Percentiles rank a stretch among this genome's conserved stretches.
These are phyloP conservation scores for Hassar affinis DNA, from an alignment of 2,113 vertebrate species.

Conservation along the genomic window DNA sequence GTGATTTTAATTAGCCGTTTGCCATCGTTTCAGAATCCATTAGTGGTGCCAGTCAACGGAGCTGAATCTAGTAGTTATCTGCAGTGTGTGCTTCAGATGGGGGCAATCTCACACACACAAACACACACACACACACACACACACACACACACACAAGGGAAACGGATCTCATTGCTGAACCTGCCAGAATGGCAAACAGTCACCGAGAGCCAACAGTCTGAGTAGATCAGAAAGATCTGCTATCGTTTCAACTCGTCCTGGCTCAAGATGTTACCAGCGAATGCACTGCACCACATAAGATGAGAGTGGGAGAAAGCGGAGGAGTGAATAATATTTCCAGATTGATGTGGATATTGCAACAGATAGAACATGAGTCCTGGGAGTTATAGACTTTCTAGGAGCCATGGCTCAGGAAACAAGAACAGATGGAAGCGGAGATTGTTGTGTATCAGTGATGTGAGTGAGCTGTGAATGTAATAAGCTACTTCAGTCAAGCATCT, in stretches of 20 bases:
- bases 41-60: slow-evolving; percentile 10
- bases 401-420: slow-evolving; percentile 21
- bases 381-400: slow-evolving; percentile 15
- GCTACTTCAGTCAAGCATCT: slow-evolving; percentile 3
- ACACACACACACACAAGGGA: neutral
- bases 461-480: slow-evolving; percentile 15
- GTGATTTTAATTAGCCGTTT: slow-evolving; percentile 38
- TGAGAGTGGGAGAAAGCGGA: slow-evolving; percentile 1
- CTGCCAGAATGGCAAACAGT: slow-evolving; percentile 24
- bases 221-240: slow-evolving; percentile 21
- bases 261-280: slow-evolving; percentile 13
- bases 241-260: slow-evolving; percentile 19
- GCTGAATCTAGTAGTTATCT: slow-evolving; percentile 36
- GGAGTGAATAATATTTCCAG: slow-evolving; percentile 10
- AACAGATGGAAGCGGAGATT: slow-evolving; percentile 9
- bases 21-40: slow-evolving; percentile 39
- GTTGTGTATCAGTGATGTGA: slow-evolving; percentile 12
- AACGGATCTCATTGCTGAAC: slow-evolving; percentile 11
- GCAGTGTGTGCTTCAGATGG: neutral
- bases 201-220: slow-evolving; percentile 16
- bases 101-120: neutral
- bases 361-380: slow-evolving; percentile 14
- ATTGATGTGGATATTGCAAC: slow-evolving; percentile 25
- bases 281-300: slow-evolving; percentile 6
- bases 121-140: slow-evolving; percentile 10